Base-by-base conservation (phyloP, 2,113 vertebrate species). In the Sprattus sprattus region DNA sequence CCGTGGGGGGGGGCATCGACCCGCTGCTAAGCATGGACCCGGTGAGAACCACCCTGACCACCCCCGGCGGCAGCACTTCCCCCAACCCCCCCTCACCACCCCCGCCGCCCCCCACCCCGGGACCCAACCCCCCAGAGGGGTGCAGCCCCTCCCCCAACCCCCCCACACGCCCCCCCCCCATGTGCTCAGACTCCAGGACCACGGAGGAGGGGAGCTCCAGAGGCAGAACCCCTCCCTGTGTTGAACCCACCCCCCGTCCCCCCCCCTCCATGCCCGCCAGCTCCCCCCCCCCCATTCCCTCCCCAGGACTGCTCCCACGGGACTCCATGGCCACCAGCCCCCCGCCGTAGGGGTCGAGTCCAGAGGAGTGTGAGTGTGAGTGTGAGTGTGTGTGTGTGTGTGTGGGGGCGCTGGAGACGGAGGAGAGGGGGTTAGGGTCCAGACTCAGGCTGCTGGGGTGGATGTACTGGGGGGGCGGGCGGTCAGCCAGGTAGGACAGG, bases 401-500 rank as follows among this genome's bases (percentile, higher is more conserved):
- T n/a, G n/a, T n/a, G n/a, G n/a, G n/a, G n/a, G n/a, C n/a, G n/a
- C n/a, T n/a, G n/a, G n/a, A n/a, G n/a, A n/a, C n/a, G n/a, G n/a
- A n/a, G n/a, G n/a, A n/a, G n/a, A n/a, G n/a, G n/a, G n/a, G n/a
- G n/a, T n/a, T n/a, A n/a, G n/a, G n/a, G n/a, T 99, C 98, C 81
- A 99, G 97, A 88, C 96, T 99, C 84, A 99, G 95, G 88, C 96
- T 96, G 93, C 97, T 98, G 84, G 98, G 98, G 87, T 99, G 98
- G 91, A 99, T 98, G 89, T 99, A 99, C 86, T 99, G 98, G 89
- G 98, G 98, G 22, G 98, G 98, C 67, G 98, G 98, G 90, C 98
- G 96, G 93, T 99, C 98, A 44, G 98, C 97, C 94, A 99, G 93
- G 86, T 99, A 99, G 49, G 98, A 99, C 87, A 99, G 92, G 91